These are phyloP conservation scores for Anarrhichthys ocellatus DNA, from an alignment of 2,113 vertebrate species.

Conservation along the genomic window DNA sequence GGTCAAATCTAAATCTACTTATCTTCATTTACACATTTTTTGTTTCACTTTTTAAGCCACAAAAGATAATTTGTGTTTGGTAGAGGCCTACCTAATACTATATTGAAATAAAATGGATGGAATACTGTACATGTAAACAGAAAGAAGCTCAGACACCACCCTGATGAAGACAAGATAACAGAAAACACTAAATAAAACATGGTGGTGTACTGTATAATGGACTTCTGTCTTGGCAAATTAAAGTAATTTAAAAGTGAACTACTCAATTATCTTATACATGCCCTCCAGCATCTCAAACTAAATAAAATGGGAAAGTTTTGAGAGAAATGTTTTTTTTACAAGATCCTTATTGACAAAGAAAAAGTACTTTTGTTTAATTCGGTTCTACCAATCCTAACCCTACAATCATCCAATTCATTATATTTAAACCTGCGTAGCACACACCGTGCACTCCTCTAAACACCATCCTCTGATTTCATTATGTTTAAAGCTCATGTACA, in stretches of 20 bases:
- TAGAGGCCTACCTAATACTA: too few relatives aligned
- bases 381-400: not conserved
- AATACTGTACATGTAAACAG: not conserved
- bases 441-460: not conserved
- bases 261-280: not conserved
- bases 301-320: not conserved
- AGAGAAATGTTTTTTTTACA: not conserved
- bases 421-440: slow-evolving; percentile 1
- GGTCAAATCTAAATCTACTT: not conserved
- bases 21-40: not conserved
- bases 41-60: not conserved
- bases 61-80: not conserved
- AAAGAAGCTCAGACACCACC: not conserved
- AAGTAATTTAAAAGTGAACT: not conserved
- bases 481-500: slow-evolving; percentile 25
- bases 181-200: not conserved
- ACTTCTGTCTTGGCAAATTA: not conserved
- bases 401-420: not conserved
- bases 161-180: not conserved
- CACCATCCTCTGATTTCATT: not conserved
- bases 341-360: too few relatives aligned
- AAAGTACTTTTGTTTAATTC: not conserved
- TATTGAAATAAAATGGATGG: not conserved
- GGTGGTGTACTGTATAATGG: not conserved
- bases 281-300: not conserved